These are phyloP conservation scores for Coremacera marginata DNA, from an alignment of 2,888 invertebrate genomes.

Conservation along the genomic window DNA sequence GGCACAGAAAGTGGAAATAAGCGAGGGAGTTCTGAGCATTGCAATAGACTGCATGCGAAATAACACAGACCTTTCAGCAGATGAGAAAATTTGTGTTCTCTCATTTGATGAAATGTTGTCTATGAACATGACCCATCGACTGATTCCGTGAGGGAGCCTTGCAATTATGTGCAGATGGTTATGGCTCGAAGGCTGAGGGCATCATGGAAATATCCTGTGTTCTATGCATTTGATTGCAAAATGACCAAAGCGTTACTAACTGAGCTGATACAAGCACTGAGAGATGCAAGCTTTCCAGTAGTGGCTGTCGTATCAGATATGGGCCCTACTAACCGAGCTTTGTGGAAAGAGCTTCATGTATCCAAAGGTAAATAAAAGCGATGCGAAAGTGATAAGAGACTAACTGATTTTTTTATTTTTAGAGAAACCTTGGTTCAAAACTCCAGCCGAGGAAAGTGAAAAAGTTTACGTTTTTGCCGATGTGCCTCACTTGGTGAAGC, in stretches of 20 bases:
- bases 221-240: constrained; percentile 5
- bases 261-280: background rate
- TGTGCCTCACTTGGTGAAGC: background rate
- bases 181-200: background rate
- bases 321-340: too few species aligned
- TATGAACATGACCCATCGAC: too few species aligned
- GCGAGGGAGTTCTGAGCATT: too few species aligned
- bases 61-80: too few species aligned
- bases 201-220: background rate
- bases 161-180: too few species aligned
- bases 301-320: background rate
- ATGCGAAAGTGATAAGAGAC: background rate
- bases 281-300: background rate
- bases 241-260: background rate
- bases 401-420: background rate
- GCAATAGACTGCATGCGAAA: too few species aligned
- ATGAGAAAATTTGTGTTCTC: too few species aligned
- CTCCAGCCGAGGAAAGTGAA: background rate
- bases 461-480: background rate
- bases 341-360: background rate
- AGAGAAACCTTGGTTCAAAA: background rate
- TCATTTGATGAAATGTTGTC: too few species aligned
- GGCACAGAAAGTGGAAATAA: too few species aligned
- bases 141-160: too few species aligned
- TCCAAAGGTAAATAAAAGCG: background rate